Evolutionary conservation across 2,113 vertebrate genomes (phyloP), one percentile per base, ranked within the genome.

Genomic region (Callospermophilus lateralis): DNA sequence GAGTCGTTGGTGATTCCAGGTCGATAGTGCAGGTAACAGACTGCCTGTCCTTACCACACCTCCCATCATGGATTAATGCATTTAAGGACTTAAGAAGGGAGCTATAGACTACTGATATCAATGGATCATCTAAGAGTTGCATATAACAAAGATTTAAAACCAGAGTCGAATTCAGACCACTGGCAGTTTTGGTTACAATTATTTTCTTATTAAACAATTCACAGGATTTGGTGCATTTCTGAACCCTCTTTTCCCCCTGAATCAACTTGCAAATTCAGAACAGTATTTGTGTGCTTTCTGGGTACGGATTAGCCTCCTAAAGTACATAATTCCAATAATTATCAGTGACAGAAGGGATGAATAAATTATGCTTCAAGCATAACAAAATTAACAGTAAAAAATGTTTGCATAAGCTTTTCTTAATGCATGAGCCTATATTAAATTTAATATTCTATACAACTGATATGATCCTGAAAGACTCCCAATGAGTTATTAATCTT

Each of bases 251-350:
- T 95, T 76, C 30, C 10, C 9, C 5, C 67, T 83, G 72, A 17
- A 55, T 79, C 93, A 95, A 39, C 58, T 97, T 89, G 80, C 19
- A 97, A 89, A 98, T 94, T 97, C 94, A 80, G 77, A 81, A 3
- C 12, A 92, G 26, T 90, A 88, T 87, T 96, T 94, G 91, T 39
- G 89, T 96, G 90, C 84, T 96, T 96, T 95, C 53, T 93, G 93
- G 92, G 67, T 96, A 97, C 22, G 70, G 76, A 98, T 97, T 91
- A 97, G 93, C 93, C 89, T 98, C 68, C 80, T 96, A 96, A 98
- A 90, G 78, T 53, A 93, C 53, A 28, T 81, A 97, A 96, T 94
- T 96, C 95, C 88, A 98, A 78, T 92, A 98, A 94, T 90, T 97
- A 86, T 72, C 96, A 88, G 45, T 96, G 90, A 97, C 94, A 97